These are phyloP conservation scores for Gibbula magus DNA, from an alignment of 2,888 invertebrate genomes.

Conservation along the genomic window DNA sequence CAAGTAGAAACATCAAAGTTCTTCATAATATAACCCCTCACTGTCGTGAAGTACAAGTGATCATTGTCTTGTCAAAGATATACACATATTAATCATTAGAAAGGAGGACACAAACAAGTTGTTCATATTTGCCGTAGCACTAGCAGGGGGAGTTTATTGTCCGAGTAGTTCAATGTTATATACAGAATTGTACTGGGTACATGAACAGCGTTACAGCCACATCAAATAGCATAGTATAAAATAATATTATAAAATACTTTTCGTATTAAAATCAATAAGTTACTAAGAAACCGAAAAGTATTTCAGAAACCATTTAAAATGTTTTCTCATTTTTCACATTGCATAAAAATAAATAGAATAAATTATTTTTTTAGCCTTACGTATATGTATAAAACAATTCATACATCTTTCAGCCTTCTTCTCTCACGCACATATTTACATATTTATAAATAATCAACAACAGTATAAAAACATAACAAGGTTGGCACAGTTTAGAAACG, in stretches of 20 bases:
- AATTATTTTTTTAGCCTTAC: background rate
- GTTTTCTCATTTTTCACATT: background rate
- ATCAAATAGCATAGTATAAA: no score
- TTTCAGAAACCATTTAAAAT: background rate
- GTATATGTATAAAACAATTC: conserved; percentile 17
- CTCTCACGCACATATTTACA: conserved; percentile 14
- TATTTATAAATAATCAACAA: conserved; percentile 19
- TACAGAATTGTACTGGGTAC: no score
- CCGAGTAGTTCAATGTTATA: no score
- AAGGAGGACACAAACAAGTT: background rate
- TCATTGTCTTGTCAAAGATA: background rate
- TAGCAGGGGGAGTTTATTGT: conserved; percentile 18
- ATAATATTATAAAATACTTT: no score
- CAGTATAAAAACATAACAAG: conserved; percentile 12
- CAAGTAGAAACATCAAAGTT: no score
- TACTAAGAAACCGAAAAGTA: no score
- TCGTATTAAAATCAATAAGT: no score
- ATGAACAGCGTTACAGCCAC: no score
- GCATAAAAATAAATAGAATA: background rate
- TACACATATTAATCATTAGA: background rate
- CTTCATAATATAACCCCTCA: no score
- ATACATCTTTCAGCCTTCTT: background rate
- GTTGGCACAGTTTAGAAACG: background rate
- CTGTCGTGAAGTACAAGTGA: no score
- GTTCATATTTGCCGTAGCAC: conserved; percentile 11